Conservation (phyloP, 1,140 invertebrate species). For the Nebria ingens region DNA sequence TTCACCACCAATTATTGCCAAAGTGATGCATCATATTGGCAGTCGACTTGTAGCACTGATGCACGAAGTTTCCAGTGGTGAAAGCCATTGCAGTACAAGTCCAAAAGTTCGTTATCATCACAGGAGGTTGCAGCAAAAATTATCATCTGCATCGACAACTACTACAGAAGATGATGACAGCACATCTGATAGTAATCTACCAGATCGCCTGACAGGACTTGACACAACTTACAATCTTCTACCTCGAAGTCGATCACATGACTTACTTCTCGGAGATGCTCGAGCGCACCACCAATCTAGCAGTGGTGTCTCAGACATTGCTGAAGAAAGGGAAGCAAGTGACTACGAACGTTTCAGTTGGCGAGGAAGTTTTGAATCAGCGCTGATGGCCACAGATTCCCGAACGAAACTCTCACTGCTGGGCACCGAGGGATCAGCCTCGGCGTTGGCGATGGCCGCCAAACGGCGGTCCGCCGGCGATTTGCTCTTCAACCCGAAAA, state of each 20-base stretch:
- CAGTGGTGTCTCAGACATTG: conserved; percentile 40
- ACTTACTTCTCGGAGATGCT: conserved; percentile 52
- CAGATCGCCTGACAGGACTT: conserved; percentile 23
- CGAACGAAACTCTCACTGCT: conserved; percentile 61
- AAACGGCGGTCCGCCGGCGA: conserved; percentile 69
- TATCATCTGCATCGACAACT: conserved; percentile 52
- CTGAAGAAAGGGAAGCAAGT: conserved; percentile 65
- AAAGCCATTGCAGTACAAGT: conserved; percentile 38
- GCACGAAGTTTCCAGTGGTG: conserved; percentile 79
- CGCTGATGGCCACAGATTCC: conserved; percentile 70
- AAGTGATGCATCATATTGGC: conserved; percentile 87
- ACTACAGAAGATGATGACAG: conserved; percentile 71
- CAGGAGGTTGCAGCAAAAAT: conserved; percentile 42
- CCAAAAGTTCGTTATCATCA: conserved; percentile 42
- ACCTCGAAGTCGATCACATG: conserved; percentile 65
- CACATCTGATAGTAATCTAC: conserved; percentile 44
- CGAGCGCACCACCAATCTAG: conserved; percentile 34
- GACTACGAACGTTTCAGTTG: conserved; percentile 82
- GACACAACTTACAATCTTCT: conserved; percentile 35
- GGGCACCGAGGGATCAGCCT: conserved; percentile 53
- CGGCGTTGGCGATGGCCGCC: conserved; percentile 53
- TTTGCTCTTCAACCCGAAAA: conserved; percentile 57
- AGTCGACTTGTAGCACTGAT: conserved; percentile 80
- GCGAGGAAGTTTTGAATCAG: conserved; percentile 82
- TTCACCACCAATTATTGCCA: conserved; percentile 77